Evolutionary conservation across 2,797 vertebrate species (phyloP).

Genomic region (Sternotherus odoratus): DNA sequence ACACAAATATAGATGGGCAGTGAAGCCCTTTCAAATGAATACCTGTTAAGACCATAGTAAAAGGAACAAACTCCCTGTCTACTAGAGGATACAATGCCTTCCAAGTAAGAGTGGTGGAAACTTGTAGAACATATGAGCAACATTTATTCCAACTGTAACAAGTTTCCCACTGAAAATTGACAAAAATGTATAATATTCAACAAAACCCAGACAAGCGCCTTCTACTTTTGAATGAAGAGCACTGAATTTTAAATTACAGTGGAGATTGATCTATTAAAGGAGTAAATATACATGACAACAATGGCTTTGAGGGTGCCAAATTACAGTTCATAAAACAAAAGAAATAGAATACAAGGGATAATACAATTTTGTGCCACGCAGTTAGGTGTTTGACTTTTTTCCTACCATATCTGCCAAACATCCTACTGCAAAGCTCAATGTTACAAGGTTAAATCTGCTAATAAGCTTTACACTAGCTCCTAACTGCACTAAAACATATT

Average conservation of each 20-base stretch:
- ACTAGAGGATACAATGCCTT: neutral
- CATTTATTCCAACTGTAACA: neutral
- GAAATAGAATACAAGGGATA: neutral
- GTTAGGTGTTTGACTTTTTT: neutral
- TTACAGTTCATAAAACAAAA: neutral
- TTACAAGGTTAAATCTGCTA: neutral
- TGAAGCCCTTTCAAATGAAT: neutral
- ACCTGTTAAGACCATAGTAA: neutral
- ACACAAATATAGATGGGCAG: neutral
- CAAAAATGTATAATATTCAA: neutral
- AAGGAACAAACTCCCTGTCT: neutral
- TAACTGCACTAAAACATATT: neutral
- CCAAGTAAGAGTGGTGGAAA: neutral
- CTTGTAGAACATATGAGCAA: neutral
- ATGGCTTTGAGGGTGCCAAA: neutral
- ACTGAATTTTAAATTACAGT: neutral
- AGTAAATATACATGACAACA: neutral
- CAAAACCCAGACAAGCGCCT: neutral
- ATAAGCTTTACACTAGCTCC: neutral
- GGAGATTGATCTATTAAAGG: neutral
- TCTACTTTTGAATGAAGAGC: neutral
- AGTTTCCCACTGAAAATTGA: neutral
- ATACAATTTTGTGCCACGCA: neutral
- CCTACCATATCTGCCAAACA: neutral
- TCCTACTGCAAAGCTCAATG: neutral